phyloP scores from a whole-genome alignment of 2,888 invertebrate species.

The Lasioglossum malachurum region DNA sequence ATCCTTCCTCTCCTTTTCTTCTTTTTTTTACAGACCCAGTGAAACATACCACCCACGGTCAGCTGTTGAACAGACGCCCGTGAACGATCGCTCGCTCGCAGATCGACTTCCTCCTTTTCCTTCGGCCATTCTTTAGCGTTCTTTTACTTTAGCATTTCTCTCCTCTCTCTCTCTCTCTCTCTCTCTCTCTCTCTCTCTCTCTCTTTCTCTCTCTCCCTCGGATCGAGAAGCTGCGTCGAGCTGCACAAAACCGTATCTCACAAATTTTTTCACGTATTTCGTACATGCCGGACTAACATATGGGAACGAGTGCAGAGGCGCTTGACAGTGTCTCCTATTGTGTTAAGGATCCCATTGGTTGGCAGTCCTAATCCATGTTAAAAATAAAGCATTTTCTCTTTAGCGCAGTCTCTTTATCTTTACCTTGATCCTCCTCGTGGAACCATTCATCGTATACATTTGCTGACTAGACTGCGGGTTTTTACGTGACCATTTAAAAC shows the following conservation, averaged over 20 bases:
- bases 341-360: background rate
- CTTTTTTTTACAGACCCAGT: background rate
- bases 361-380: background rate
- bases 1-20: background rate
- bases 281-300: conserved; percentile 22
- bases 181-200: too few species aligned
- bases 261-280: conserved; percentile 51
- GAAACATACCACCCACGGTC: conserved; percentile 21
- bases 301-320: background rate
- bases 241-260: conserved; percentile 55
- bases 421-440: background rate
- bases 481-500: background rate
- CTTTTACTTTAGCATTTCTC: background rate
- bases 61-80: background rate
- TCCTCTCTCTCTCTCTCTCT: too few species aligned
- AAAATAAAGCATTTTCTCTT: background rate
- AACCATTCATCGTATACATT: conserved; percentile 14
- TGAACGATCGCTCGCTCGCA: background rate
- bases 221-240: conserved; percentile 24
- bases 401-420: conserved; percentile 6
- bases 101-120: background rate
- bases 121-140: background rate
- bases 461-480: background rate
- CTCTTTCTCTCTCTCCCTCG: too few species aligned
- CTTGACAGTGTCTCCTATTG: background rate